Evolutionary conservation across 2,113 vertebrate species (phyloP), one percentile per base, ranked within the genome.

Genomic region (Phylloscopus trochiloides): DNA sequence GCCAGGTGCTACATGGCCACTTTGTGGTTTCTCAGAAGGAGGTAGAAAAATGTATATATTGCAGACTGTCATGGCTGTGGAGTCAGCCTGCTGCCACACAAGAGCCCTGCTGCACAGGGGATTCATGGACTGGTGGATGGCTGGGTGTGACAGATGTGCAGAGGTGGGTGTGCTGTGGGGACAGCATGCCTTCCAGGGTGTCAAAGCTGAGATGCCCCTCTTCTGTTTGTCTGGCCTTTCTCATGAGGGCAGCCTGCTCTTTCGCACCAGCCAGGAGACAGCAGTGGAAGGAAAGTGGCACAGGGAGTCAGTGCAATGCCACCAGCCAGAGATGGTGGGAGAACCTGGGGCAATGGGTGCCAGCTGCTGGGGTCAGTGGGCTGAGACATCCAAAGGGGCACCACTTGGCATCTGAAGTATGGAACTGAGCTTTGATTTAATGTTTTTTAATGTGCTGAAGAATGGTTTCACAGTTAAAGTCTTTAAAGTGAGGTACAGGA

Each of bases 141-240:
- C 42, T 25, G 61, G 12, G 10, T 71, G 74, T 36, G 31, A 28
- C 55, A 47, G 59, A 17, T 3, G 7, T 3, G 2, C 1, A 0
- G 45, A 72, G 24, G 26, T 8, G 34, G 6, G 4, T 32, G 21
- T 61, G 74, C 65, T 48, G 50, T 29, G 32, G 22, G 26, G 45
- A 26, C 19, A 17, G 14, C 0, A 0, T 28, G 25, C 14, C n/a
- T 50, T 57, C 31, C 68, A 61, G 16, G 4, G 15, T 45, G 10
- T 20, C 40, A 34, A 32, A 43, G 45, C 54, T 78, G 48, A 59
- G 52, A 81, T 65, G 19, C 17, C 16, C 18, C 38, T 51, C n/a
- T 45, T 72, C 55, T 51, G 12, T 36, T 75, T 3, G 1, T n/a
- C 38, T 3, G 2, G 15, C n/a, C 55, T 57, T 71, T 65, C 31